Evolutionary conservation across 2,113 vertebrate genomes (phyloP).

Genomic region (Solea solea): DNA sequence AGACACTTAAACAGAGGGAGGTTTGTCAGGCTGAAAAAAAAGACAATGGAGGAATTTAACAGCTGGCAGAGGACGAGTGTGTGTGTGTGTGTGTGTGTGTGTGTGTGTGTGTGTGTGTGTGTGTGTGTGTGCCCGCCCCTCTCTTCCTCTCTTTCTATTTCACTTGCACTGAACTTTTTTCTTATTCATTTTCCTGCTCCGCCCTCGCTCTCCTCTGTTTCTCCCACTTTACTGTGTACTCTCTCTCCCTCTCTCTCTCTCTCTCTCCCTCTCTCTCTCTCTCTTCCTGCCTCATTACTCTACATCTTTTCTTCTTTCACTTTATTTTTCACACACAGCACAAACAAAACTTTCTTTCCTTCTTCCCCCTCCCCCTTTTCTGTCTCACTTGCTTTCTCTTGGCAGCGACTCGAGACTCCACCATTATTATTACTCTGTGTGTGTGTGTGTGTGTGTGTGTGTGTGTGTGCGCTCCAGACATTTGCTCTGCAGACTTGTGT

Average conservation of each 20-base stretch:
- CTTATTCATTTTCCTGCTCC: not conserved
- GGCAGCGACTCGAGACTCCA: slow-evolving; percentile 16
- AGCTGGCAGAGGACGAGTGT: slow-evolving; percentile 52
- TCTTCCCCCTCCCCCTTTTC: not conserved
- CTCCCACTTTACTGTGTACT: not conserved
- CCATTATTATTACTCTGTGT: slow-evolving; percentile 27
- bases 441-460: too few relatives aligned
- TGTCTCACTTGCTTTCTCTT: slow-evolving; percentile 23
- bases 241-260: too few relatives aligned
- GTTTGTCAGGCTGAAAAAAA: slow-evolving; percentile 45
- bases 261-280: too few relatives aligned
- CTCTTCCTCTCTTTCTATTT: not conserved
- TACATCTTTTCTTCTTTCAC: not conserved
- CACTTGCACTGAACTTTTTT: not conserved
- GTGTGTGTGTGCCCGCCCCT: not conserved
- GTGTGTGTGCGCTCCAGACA: slow-evolving; percentile 9
- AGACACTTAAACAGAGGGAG: slow-evolving; percentile 47
- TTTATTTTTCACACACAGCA: not conserved
- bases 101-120: not conserved
- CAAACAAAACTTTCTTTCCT: too few relatives aligned
- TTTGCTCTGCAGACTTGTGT: slow-evolving; percentile 38
- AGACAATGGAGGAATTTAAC: slow-evolving; percentile 69
- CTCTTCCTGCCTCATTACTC: not conserved
- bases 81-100: slow-evolving; percentile 24
- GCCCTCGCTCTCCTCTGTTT: not conserved